phyloP scores from a whole-genome alignment of 2,113 vertebrate genomes.

The Neolamprologus hecqui region DNA sequence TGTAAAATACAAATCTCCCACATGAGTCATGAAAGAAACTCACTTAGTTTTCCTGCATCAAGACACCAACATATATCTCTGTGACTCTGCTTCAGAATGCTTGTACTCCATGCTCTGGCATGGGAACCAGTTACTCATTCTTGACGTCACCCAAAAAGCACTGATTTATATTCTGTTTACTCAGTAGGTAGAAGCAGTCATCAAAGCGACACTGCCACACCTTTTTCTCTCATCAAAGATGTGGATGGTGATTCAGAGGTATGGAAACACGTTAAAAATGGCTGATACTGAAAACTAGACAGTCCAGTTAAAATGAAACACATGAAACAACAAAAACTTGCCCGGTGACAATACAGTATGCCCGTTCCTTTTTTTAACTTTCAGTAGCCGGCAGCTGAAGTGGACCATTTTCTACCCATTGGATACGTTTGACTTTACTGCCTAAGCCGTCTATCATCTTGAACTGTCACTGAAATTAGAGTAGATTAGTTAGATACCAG shows the following conservation, averaged over 20 bases:
- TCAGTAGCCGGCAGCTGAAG: not conserved
- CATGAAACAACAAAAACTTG: not conserved
- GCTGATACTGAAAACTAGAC: not conserved
- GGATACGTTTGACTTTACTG: not conserved
- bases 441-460: not conserved
- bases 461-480: not conserved
- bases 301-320: not conserved
- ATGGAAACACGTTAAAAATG: not conserved
- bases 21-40: not conserved
- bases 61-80: not conserved
- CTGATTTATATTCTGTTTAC: not conserved
- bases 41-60: not conserved
- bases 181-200: not conserved
- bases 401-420: not conserved
- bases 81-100: not conserved
- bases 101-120: not conserved
- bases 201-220: not conserved
- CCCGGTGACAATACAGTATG: not conserved
- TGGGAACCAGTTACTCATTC: not conserved
- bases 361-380: not conserved
- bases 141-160: not conserved
- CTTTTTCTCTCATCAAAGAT: not conserved
- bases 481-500: not conserved
- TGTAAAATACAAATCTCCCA: not conserved
- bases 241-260: not conserved